Evolutionary conservation across 2,797 vertebrate species (phyloP).

Genomic region (Sebastes baramenuke): DNA sequence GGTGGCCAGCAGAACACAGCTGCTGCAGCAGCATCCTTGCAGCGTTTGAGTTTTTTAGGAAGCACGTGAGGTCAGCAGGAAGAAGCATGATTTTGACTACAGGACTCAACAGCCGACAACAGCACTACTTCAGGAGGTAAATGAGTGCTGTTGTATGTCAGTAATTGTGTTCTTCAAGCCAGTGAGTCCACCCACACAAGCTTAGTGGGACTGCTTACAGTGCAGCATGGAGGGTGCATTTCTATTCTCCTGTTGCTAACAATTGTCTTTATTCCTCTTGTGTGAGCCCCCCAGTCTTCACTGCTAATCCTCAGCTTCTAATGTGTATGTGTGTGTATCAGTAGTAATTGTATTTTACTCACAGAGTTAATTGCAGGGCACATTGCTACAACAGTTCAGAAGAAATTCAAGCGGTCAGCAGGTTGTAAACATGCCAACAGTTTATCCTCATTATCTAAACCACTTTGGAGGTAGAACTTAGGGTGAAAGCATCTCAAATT

Average conservation of each 20-base stretch:
- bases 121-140: slow-evolving; percentile 27
- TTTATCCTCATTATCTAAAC: neutral
- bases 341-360: neutral
- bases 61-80: slow-evolving; percentile 2
- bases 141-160: slow-evolving; percentile 40
- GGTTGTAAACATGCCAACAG: neutral
- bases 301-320: neutral
- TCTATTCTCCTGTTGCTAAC: slow-evolving; percentile 31
- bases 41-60: neutral
- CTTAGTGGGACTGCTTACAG: neutral
- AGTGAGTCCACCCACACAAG: slow-evolving; percentile 42
- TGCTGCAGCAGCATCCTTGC: neutral
- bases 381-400: neutral
- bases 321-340: neutral
- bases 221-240: slow-evolving; percentile 16
- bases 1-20: neutral
- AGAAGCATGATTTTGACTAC: slow-evolving; percentile 16
- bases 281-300: neutral
- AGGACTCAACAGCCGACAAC: neutral
- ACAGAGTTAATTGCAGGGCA: neutral
- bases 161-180: slow-evolving; percentile 46
- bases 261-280: slow-evolving; percentile 26
- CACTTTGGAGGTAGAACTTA: too few species aligned
- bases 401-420: neutral
- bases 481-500: too few species aligned